phyloP scores from a whole-genome alignment of 1,140 invertebrate species.

The Cotesia chilonis region DNA sequence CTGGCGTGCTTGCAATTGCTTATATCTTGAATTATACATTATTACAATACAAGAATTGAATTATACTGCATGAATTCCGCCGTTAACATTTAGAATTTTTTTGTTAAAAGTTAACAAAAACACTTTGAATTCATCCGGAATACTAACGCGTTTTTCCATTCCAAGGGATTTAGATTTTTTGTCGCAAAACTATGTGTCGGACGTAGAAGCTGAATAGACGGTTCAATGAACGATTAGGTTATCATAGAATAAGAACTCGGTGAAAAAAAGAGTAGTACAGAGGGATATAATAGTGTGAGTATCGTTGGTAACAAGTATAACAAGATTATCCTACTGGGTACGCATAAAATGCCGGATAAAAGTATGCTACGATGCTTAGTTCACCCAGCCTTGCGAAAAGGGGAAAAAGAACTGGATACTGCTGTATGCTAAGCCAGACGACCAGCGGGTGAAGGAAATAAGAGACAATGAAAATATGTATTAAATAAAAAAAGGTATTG shows the following conservation, averaged over 20 bases:
- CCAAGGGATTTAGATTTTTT: no score
- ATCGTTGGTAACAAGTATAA: slow-evolving; percentile 54
- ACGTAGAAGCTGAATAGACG: slow-evolving; percentile 29
- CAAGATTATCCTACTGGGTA: slow-evolving; percentile 50
- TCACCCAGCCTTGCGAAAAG: slow-evolving; percentile 14
- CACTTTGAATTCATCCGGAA: no score
- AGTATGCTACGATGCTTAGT: slow-evolving; percentile 5
- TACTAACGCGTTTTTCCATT: no score
- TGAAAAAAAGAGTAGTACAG: slow-evolving; percentile 48
- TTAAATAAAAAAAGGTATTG: no score
- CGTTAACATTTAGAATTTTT: no score
- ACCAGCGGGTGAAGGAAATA: no score
- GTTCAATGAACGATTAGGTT: slow-evolving; percentile 54
- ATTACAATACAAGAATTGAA: slow-evolving; percentile 12
- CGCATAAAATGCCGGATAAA: slow-evolving; percentile 34
- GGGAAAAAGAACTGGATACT: not conserved
- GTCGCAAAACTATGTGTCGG: no score
- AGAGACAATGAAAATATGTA: no score
- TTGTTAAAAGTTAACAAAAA: no score
- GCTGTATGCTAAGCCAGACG: no score
- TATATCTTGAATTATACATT: slow-evolving; percentile 34
- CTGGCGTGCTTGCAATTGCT: slow-evolving; percentile 21
- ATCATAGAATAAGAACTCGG: slow-evolving; percentile 34
- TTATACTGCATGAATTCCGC: slow-evolving; percentile 1
- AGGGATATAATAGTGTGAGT: slow-evolving; percentile 55